Percentiles rank a stretch among this genome's conserved stretches.
Conservation (phyloP, 2,888 invertebrate genomes). For the Lasius fuliginosus region DNA sequence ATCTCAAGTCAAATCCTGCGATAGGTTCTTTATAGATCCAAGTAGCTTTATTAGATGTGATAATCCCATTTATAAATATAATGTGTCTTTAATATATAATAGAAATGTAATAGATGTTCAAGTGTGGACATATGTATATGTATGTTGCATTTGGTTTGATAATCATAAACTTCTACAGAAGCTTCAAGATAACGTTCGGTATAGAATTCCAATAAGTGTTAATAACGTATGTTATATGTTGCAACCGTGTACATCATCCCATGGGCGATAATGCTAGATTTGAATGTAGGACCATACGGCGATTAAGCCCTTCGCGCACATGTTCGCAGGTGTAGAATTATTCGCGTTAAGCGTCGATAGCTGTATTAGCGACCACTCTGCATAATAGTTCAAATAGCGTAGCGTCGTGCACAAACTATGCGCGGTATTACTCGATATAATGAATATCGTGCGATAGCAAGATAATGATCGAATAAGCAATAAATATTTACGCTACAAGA, state of each 20-base stretch:
- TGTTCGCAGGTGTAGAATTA: constrained; percentile 31
- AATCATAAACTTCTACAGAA: neutral
- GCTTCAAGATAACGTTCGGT: neutral
- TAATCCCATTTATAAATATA: neutral
- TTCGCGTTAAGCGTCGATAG: constrained; percentile 32
- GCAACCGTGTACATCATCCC: constrained; percentile 17
- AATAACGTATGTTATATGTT: neutral
- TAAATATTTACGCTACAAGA: neutral
- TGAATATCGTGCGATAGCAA: neutral
- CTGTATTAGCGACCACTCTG: constrained; percentile 43
- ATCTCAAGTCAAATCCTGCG: neutral
- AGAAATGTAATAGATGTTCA: neutral
- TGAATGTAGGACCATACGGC: neutral
- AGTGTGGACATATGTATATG: neutral
- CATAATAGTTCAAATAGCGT: constrained; percentile 33
- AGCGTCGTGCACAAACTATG: constrained; percentile 20
- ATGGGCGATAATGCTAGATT: neutral
- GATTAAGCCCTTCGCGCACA: constrained; percentile 9
- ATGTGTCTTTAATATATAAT: neutral
- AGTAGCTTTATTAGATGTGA: constrained; percentile 8
- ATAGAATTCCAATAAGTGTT: neutral
- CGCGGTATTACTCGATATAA: constrained; percentile 9
- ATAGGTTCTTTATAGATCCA: neutral
- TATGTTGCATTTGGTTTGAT: constrained; percentile 12
- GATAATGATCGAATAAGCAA: neutral